Evolutionary conservation across 2,888 invertebrate genomes (phyloP).

Genomic region (Campopleginae sp.): DNA sequence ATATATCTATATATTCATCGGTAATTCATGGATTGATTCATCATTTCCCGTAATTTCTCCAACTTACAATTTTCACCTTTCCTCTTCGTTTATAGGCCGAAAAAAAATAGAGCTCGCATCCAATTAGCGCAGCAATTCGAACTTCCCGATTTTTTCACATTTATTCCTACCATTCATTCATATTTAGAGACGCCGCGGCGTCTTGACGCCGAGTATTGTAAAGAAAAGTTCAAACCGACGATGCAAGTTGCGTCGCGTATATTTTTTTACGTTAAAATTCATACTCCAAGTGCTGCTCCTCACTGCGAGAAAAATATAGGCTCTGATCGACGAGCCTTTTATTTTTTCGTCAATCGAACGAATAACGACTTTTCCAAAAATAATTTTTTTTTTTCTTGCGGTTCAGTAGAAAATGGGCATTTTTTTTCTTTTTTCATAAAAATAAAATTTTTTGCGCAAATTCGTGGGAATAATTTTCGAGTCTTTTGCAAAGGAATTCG

Average conservation of each 20-base stretch:
- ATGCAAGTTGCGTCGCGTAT: too few species aligned
- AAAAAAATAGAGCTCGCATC: not conserved
- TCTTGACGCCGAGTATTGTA: too few species aligned
- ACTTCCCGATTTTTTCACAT: too few species aligned
- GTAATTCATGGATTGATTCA: conserved; percentile 23
- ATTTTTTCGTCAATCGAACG: not conserved
- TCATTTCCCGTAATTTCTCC: not conserved
- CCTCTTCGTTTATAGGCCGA: not conserved
- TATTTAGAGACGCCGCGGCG: too few species aligned
- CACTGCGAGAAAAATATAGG: not conserved
- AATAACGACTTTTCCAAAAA: conserved; percentile 7
- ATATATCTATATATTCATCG: conserved; percentile 37
- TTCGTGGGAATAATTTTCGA: too few species aligned
- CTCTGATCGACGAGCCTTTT: not conserved
- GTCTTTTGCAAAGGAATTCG: not conserved
- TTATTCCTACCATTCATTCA: too few species aligned
- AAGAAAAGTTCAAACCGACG: too few species aligned
- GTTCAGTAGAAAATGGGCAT: not conserved
- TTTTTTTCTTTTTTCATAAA: not conserved
- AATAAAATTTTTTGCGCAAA: not conserved
- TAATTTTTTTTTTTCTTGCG: conserved; percentile 7
- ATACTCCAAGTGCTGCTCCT: too few species aligned
- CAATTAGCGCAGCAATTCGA: too few species aligned
- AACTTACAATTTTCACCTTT: not conserved
- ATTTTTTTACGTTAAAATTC: too few species aligned